A percentile compares a stretch with the other conserved stretches of the same genome.
Conservation (phyloP, 2,113 vertebrate species). For the Orycteropus afer region DNA sequence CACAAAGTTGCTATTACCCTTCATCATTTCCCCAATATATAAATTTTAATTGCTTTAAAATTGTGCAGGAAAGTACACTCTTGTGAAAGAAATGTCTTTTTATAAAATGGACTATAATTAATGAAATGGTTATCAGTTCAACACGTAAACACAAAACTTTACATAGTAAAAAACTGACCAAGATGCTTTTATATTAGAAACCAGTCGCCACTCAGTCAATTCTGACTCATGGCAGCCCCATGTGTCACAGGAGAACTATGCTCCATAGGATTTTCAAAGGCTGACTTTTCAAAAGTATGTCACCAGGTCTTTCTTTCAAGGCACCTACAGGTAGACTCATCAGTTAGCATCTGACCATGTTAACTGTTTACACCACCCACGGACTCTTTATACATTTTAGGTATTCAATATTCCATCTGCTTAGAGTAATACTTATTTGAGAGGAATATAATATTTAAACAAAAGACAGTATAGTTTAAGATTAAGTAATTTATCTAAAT, state of each 20-base stretch:
- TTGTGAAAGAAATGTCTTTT: conserved; percentile 20
- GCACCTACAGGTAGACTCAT: not conserved
- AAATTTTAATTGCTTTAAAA: conserved; percentile 50
- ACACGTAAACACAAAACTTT: conserved; percentile 24
- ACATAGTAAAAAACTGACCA: conserved; percentile 15
- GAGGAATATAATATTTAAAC: conserved; percentile 53
- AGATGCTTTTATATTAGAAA: not conserved
- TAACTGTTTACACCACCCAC: not conserved
- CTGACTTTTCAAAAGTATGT: not conserved
- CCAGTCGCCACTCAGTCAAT: not conserved
- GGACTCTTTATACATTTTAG: not conserved
- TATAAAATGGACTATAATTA: conserved; percentile 39
- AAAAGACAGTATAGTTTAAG: not conserved
- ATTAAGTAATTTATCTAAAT: conserved; percentile 1
- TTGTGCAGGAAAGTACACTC: conserved; percentile 33
- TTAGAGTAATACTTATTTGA: conserved; percentile 5
- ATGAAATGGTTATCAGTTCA: conserved; percentile 55
- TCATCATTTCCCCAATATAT: conserved; percentile 38
- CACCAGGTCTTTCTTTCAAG: not conserved
- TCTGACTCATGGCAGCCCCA: not conserved
- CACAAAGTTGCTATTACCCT: not conserved
- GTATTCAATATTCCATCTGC: not conserved
- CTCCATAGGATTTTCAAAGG: not conserved
- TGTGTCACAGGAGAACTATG: not conserved
- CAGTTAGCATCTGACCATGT: not conserved